Evolutionary conservation across 1,140 invertebrate genomes (phyloP).

Genomic region (Lamellibrachia luymesi): DNA sequence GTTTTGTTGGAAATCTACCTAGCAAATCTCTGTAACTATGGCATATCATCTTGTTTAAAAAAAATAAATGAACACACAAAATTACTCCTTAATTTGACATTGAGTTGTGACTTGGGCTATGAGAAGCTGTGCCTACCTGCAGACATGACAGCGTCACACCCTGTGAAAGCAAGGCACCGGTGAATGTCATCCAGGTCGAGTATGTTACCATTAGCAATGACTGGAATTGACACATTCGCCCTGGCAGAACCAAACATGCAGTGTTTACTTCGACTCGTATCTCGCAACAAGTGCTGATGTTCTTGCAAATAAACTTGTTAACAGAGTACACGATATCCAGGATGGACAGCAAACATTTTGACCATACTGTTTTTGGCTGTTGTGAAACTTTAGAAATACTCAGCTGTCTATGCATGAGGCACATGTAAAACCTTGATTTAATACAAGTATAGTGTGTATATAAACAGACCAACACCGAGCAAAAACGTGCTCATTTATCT

Average conservation of each 20-base stretch:
- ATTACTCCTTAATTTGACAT: too few relatives aligned
- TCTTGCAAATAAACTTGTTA: neutral
- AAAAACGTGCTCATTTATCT: neutral
- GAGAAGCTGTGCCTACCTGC: slow-evolving; percentile 11
- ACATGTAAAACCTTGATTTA: too few relatives aligned
- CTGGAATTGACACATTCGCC: slow-evolving; percentile 74
- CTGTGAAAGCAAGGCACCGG: slow-evolving; percentile 80
- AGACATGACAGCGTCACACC: slow-evolving; percentile 42
- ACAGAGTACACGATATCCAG: neutral
- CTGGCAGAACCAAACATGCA: neutral
- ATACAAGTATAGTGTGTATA: neutral
- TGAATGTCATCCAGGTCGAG: slow-evolving; percentile 85
- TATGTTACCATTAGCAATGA: slow-evolving; percentile 98
- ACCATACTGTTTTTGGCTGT: neutral
- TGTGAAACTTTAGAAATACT: too few relatives aligned
- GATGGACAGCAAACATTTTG: neutral
- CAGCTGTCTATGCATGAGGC: too few relatives aligned
- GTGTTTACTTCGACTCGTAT: neutral
- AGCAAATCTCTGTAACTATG: too few relatives aligned
- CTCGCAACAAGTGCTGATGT: neutral
- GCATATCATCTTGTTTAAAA: too few relatives aligned
- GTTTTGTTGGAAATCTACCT: too few relatives aligned
- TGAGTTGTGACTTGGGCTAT: neutral
- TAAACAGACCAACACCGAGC: neutral
- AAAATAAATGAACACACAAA: too few relatives aligned